phyloP scores from a whole-genome alignment of 2,797 vertebrate genomes.

The Paedocypris micromegethes region DNA sequence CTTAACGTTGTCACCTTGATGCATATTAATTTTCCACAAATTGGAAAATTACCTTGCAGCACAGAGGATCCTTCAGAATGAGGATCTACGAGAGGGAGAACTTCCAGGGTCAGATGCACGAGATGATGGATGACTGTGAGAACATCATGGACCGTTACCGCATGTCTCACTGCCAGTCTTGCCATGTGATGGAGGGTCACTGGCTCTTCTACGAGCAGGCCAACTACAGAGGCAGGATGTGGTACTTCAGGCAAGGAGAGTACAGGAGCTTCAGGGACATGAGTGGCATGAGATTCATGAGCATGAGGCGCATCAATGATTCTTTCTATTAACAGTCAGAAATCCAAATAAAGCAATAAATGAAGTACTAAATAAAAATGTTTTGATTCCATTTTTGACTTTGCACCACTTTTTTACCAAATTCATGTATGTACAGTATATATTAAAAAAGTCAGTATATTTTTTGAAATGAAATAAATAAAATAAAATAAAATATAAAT shows the following conservation, averaged over 20 bases:
- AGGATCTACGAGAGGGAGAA: slow-evolving; percentile 60
- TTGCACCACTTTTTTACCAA: too few relatives aligned
- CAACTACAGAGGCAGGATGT: slow-evolving; percentile 60
- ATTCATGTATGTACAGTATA: too few relatives aligned
- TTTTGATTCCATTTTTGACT: too few relatives aligned
- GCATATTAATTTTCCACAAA: too few relatives aligned
- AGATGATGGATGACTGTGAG: slow-evolving; percentile 68
- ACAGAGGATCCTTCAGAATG: slow-evolving; percentile 67
- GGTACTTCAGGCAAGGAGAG: slow-evolving; percentile 63
- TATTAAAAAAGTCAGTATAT: too few relatives aligned
- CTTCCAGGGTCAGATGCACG: slow-evolving; percentile 64
- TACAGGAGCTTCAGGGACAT: slow-evolving; percentile 63
- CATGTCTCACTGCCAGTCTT: slow-evolving; percentile 67
- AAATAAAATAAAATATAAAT: too few relatives aligned
- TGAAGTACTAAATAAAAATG: too few relatives aligned
- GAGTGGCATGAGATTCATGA: slow-evolving; percentile 53
- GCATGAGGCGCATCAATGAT: slow-evolving; percentile 60
- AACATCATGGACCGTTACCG: slow-evolving; percentile 62
- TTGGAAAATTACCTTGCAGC: slow-evolving; percentile 41
- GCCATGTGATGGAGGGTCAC: slow-evolving; percentile 68
- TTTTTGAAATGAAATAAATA: too few relatives aligned
- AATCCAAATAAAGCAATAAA: too few relatives aligned
- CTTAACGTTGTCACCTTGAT: too few relatives aligned
- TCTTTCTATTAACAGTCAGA: slow-evolving; percentile 45
- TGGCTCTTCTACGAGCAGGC: slow-evolving; percentile 64